phyloP scores from a whole-genome alignment of 2,113 vertebrate genomes.

The Protomyctophum bolini region DNA sequence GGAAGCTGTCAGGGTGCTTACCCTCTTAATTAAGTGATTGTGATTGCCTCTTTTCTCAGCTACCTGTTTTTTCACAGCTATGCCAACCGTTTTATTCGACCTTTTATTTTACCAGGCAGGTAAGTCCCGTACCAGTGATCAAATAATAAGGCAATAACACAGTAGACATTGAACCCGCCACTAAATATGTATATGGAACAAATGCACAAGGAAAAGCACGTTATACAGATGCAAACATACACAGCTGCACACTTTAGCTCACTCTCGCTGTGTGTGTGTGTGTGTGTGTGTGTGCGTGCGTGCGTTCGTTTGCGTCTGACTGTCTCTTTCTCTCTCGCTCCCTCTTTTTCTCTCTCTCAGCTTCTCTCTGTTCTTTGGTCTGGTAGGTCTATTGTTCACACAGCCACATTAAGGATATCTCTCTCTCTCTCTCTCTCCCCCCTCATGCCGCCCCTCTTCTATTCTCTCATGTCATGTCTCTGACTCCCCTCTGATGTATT shows the following conservation, averaged over 20 bases:
- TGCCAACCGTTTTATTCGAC: too few relatives aligned
- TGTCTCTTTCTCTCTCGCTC: neutral
- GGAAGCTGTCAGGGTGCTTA: neutral
- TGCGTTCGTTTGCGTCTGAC: too few relatives aligned
- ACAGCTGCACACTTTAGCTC: neutral
- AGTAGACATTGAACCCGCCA: neutral
- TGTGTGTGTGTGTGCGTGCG: too few relatives aligned
- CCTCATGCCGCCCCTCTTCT: constrained; percentile 16
- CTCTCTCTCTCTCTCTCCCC: constrained; percentile 9
- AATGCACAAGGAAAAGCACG: constrained; percentile 9
- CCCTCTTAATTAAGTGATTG: neutral
- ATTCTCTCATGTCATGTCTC: constrained; percentile 64
- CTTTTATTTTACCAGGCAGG: neutral
- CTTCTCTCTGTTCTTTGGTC: constrained; percentile 28
- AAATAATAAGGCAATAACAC: constrained; percentile 17
- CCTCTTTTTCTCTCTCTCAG: neutral
- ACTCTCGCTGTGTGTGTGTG: neutral
- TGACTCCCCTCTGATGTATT: constrained; percentile 61
- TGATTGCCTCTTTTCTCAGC: neutral
- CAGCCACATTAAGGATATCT: constrained; percentile 45
- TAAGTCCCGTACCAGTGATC: constrained; percentile 14
- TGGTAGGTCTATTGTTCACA: constrained; percentile 55
- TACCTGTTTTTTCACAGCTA: neutral
- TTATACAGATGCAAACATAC: neutral
- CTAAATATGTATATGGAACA: too few relatives aligned